Evolutionary conservation across 2,797 vertebrate species (phyloP).

Genomic region (Basileuterus tristriatus): DNA sequence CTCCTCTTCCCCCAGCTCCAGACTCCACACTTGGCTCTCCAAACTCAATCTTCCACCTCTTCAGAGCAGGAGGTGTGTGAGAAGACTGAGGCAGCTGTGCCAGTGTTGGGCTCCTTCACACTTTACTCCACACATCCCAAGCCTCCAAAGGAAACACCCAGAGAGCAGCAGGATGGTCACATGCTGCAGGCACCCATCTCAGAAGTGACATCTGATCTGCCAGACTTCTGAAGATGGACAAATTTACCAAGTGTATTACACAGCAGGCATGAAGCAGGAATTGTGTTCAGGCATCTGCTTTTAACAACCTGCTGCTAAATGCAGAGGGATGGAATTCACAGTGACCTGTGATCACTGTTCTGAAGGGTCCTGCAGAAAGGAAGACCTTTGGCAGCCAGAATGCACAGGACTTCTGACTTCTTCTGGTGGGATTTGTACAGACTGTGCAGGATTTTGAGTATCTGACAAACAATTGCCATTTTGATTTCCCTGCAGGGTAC

Average conservation of each 20-base stretch:
- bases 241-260: not conserved
- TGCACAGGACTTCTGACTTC: not conserved
- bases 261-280: not conserved
- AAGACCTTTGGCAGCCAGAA: not conserved
- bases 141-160: not conserved
- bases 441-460: not conserved
- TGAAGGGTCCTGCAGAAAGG: not conserved
- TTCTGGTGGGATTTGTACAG: not conserved
- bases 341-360: rapidly evolving
- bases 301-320: not conserved
- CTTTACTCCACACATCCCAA: not conserved
- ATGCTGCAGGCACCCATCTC: not conserved
- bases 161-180: not conserved
- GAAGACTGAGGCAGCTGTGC: not conserved
- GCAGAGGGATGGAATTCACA: not conserved
- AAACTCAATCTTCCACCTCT: not conserved
- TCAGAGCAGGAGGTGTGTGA: not conserved
- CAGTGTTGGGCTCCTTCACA: not conserved
- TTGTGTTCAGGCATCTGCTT: not conserved
- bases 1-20: not conserved
- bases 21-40: not conserved
- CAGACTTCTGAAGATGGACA: not conserved
- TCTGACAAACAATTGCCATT: not conserved
- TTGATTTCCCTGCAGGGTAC: not conserved
- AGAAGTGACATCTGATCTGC: not conserved